Percentiles rank a stretch among this genome's conserved stretches.
Conservation (phyloP, 2,797 vertebrate genomes). For the Crotalus adamanteus region DNA sequence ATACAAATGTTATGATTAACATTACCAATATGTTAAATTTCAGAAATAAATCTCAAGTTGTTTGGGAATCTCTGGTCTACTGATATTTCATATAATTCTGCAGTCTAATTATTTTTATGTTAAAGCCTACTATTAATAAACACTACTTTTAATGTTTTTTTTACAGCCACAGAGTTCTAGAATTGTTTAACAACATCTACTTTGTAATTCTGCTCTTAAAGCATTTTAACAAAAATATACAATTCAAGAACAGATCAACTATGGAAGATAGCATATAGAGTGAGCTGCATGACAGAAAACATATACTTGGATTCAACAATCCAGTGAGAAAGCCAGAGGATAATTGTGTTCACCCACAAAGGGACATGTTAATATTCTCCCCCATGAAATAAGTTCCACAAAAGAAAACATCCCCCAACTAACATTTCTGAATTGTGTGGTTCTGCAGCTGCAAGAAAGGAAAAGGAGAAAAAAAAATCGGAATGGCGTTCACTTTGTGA, state of each 20-base stretch:
- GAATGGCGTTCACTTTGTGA: background rate
- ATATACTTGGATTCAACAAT: background rate
- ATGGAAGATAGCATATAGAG: background rate
- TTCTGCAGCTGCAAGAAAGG: background rate
- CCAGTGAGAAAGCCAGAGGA: no score
- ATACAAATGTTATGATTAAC: conserved; percentile 6
- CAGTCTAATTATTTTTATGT: background rate
- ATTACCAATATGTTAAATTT: background rate
- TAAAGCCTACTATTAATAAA: background rate
- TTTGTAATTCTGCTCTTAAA: background rate
- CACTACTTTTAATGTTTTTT: background rate
- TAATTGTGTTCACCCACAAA: background rate
- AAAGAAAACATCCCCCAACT: background rate
- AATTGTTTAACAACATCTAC: background rate
- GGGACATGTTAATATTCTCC: background rate
- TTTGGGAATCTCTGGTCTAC: no score
- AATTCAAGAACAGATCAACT: background rate
- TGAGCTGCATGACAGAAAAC: background rate
- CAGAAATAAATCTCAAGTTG: background rate
- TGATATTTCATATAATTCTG: background rate
- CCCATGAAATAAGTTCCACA: background rate
- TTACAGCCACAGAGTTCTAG: background rate
- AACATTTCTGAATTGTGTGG: no score
- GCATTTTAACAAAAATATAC: background rate
- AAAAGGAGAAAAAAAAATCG: background rate